Conservation (phyloP, 2,888 invertebrate species). For the Tetragonisca angustula region DNA sequence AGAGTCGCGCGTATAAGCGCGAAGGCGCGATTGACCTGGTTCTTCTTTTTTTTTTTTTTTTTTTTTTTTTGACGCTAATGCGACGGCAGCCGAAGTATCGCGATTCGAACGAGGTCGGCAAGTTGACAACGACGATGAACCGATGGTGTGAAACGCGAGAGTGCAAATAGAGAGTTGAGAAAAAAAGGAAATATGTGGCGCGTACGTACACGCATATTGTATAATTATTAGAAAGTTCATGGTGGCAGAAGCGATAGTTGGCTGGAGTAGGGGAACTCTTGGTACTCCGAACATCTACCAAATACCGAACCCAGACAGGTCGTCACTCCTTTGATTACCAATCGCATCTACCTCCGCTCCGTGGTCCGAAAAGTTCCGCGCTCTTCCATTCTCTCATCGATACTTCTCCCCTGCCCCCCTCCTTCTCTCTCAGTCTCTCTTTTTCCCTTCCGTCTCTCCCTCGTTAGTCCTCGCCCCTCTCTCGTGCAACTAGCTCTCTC, state of each 20-base stretch:
- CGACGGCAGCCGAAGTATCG: neutral
- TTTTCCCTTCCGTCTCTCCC: neutral
- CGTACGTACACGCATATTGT: neutral
- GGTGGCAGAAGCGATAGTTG: conserved; percentile 58
- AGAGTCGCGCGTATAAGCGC: conserved; percentile 3
- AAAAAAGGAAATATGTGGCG: too few relatives aligned
- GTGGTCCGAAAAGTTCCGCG: conserved; percentile 15
- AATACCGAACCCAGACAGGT: neutral
- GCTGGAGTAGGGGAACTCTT: conserved; percentile 64
- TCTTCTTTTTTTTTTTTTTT: too few relatives aligned
- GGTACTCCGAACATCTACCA: neutral
- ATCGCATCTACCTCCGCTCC: neutral
- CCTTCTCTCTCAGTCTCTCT: neutral
- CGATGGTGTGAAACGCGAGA: neutral
- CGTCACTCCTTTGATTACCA: neutral
- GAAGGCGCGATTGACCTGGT: conserved; percentile 17
- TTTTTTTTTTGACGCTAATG: conserved; percentile 16
- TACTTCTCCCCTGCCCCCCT: neutral
- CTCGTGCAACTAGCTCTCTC: conserved; percentile 3
- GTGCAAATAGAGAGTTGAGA: neutral
- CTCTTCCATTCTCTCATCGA: conserved; percentile 16
- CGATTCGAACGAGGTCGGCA: conserved; percentile 15
- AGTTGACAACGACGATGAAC: neutral
- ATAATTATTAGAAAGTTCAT: neutral
- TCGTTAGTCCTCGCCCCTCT: neutral